Conservation (phyloP, 2,888 invertebrate genomes). For the Rhynchonema sp. region DNA sequence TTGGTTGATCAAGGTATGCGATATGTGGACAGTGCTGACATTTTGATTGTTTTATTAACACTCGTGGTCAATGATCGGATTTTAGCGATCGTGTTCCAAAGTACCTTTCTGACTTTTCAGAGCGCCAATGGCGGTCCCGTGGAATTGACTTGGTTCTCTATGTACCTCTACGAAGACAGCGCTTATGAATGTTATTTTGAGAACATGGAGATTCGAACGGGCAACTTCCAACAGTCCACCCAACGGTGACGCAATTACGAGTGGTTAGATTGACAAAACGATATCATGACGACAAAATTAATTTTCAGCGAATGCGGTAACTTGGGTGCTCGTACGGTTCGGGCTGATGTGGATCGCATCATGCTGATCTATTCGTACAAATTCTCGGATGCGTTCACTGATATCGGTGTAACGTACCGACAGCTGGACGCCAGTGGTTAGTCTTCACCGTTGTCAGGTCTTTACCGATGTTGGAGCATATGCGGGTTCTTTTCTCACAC, state of each 20-base stretch:
- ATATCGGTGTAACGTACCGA: not conserved
- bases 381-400: not conserved
- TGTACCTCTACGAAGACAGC: too few relatives aligned
- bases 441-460: too few relatives aligned
- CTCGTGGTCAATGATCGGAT: too few relatives aligned
- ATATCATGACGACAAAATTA: not conserved
- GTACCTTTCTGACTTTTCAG: not conserved
- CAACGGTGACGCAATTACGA: not conserved
- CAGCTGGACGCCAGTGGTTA: not conserved
- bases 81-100: not conserved
- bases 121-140: not conserved
- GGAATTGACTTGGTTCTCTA: not conserved
- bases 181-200: not conserved
- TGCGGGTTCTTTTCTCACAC: too few relatives aligned
- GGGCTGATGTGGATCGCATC: not conserved
- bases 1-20: not conserved
- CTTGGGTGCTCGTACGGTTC: not conserved
- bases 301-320: not conserved
- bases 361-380: not conserved
- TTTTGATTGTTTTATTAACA: not conserved
- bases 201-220: not conserved
- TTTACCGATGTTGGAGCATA: too few relatives aligned
- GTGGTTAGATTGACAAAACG: not conserved
- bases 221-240: not conserved
- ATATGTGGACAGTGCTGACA: not conserved